Conservation (phyloP, 2,797 vertebrate species). For the Tarsius wallacei region DNA sequence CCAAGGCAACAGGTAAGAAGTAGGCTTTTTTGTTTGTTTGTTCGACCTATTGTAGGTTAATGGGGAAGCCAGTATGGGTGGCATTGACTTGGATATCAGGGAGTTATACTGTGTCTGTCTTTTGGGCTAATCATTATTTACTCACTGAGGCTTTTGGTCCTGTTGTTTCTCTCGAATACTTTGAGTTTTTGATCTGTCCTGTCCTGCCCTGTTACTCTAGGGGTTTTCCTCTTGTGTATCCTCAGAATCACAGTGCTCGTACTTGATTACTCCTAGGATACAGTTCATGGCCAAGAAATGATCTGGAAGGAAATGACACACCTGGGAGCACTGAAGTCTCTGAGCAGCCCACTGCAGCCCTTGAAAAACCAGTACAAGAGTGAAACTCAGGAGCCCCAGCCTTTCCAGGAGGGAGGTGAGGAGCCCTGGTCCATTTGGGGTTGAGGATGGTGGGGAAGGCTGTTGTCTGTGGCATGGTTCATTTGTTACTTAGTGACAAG, state of each 20-base stretch:
- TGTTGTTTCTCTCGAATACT: slow-evolving; percentile 24
- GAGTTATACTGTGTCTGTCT: background rate
- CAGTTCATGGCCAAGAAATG: slow-evolving; percentile 57
- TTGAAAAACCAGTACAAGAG: slow-evolving; percentile 10
- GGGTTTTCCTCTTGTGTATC: slow-evolving; percentile 3
- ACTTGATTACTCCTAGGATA: slow-evolving; percentile 76
- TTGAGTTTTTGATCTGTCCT: slow-evolving; percentile 49
- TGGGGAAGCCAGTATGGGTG: background rate
- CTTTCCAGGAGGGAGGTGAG: slow-evolving; percentile 57
- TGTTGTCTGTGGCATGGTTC: background rate
- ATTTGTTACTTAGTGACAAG: slow-evolving; percentile 6
- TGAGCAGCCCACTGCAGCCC: slow-evolving; percentile 3
- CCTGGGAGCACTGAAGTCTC: slow-evolving; percentile 1
- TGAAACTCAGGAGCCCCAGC: slow-evolving; percentile 39
- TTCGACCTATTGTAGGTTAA: background rate
- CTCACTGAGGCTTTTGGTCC: background rate
- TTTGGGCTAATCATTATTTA: slow-evolving; percentile 13
- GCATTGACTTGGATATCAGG: background rate
- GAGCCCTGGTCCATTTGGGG: background rate
- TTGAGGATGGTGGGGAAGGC: background rate
- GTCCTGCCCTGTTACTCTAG: slow-evolving; percentile 17
- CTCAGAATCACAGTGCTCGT: slow-evolving; percentile 65
- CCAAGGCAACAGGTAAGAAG: slow-evolving; percentile 63
- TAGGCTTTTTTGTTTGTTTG: background rate
- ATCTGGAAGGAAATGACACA: slow-evolving; percentile 47